Evolutionary conservation across 2,113 vertebrate genomes (phyloP), one percentile per base, ranked within the genome.

Genomic region (Marmota monax): DNA sequence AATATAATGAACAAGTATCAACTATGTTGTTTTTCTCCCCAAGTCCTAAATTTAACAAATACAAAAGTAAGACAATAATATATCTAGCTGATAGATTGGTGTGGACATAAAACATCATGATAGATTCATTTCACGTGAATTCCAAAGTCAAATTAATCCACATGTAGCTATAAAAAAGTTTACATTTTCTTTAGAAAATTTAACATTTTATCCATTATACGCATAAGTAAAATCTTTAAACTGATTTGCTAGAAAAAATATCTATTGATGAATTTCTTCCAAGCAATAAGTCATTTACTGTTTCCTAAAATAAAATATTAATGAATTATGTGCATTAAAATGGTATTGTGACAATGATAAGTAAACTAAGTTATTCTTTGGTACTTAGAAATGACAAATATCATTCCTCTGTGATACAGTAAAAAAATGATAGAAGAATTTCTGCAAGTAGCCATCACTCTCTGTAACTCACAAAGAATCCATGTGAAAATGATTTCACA

Each of bases 391-490:
- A 37, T n/a, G 70, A 48, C 39, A 97, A 74, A 74, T 70, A 61
- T 20, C 51, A 3, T 84, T 42, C 14, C 53, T 78, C 14, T 77
- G 27, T 82, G 72, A 89, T 42, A 65, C 2, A 94, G n/a, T 3
- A 80, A 94, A 74, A 87, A 95, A 70, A 79, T 74, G 45, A 77
- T 67, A 53, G 39, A n/a, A 92, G 48, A 92, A 87, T 89, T 70
- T 84, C 8, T 88, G 13, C 94, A 96, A 87, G 63, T 65, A 29
- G 74, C 93, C n/a, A 84, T 45, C 20, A 84, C 27, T 7, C 17
- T 74, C 86, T 45, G 8, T 79, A 92, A 95, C 18, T 61, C 92
- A 72, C 0, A 83, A 84, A 20, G 95, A 73, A 69, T 18, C 83
- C 12, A 53, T 51, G 5, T 34, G 32, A 95, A 85, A 79, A 37